phyloP scores from a whole-genome alignment of 1,140 invertebrate genomes.

The Stenopsyche tienmushanensis region DNA sequence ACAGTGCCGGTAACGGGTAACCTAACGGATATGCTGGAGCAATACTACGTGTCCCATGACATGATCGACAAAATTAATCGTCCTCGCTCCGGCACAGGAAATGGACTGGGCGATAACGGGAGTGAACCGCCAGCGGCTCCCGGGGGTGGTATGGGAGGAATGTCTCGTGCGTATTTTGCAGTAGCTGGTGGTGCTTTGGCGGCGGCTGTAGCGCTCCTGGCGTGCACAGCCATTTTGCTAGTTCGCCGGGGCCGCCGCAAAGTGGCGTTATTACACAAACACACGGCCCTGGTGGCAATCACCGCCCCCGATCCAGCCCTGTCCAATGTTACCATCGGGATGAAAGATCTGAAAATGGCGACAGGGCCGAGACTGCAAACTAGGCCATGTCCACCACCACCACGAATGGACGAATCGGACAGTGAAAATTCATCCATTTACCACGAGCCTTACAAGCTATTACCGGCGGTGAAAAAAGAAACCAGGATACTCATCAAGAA shows the following conservation, averaged over 20 bases:
- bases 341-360: slow-evolving; percentile 64
- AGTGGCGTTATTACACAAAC: slow-evolving; percentile 67
- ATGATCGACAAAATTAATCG: slow-evolving; percentile 42
- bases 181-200: slow-evolving; percentile 78
- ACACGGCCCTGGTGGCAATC: slow-evolving; percentile 55
- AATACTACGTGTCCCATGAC: slow-evolving; percentile 47
- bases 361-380: slow-evolving; percentile 34
- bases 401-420: slow-evolving; percentile 54
- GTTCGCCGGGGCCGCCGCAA: slow-evolving; percentile 71
- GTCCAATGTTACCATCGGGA: slow-evolving; percentile 62
- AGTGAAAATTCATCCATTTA: slow-evolving; percentile 62
- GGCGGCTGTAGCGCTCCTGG: slow-evolving; percentile 67
- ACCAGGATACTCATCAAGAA: slow-evolving; percentile 55
- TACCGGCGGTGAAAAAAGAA: slow-evolving; percentile 56
- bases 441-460: slow-evolving; percentile 63
- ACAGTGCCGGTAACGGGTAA: slow-evolving; percentile 51
- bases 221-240: slow-evolving; percentile 68
- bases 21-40: slow-evolving; percentile 51
- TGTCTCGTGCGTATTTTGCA: slow-evolving; percentile 71
- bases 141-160: slow-evolving; percentile 43
- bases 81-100: slow-evolving; percentile 40
- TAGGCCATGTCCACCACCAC: slow-evolving; percentile 8
- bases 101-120: slow-evolving; percentile 37
- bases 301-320: slow-evolving; percentile 49
- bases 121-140: slow-evolving; percentile 43